Evolutionary conservation across 2,888 invertebrate genomes (phyloP), one percentile per base, ranked within the genome.

Genomic region (Gandaritis pyraliata): DNA sequence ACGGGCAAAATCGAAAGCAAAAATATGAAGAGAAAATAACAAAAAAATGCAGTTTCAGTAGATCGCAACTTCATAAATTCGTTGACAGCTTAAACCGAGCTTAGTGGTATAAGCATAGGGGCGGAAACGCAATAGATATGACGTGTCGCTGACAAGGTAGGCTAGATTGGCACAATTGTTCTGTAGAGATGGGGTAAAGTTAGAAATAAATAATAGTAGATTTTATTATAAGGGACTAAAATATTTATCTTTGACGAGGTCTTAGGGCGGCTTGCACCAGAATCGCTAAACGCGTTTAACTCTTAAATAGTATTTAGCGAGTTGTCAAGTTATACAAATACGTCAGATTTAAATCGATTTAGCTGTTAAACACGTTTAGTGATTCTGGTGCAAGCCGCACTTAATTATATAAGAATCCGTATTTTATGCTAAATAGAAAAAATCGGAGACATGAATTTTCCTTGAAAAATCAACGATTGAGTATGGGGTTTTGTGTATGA

Each of bases 111-210:
- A 12, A 15, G 36, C n/a, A 39, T 56, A 56, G 18, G 36, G 52
- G 49, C 47, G 36, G 43, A 49, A 41, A 49, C 54, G 41, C 41
- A n/a, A 18, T 49, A 41, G 55, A 51, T 46, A 36, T 39, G 23
- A 45, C 45, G 15, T 57, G 30, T 48, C 43, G 58, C 58, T 62
- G 62, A 58, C 62, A 54, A 38, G 49, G 49, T 49, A 59, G 23
- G 18, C 62, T 36, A 48, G 52, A 61, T 61, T 54, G 58, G 58
- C 62, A 33, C 11, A 18, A 56, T 62, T 58, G 48, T 58, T 58
- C 43, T 55, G 4, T 49, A 53, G 53, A 4, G 57, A 33, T n/a
- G 58, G 15, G 58, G 46, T 45, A 36, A 36, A 15, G 39, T 13
- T 39, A 29, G 8, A 33, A 11, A 33, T 33, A 10, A 33, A 10